Evolutionary conservation across 2,888 invertebrate species (phyloP).

Genomic region (Minunthozetes semirufus): DNA sequence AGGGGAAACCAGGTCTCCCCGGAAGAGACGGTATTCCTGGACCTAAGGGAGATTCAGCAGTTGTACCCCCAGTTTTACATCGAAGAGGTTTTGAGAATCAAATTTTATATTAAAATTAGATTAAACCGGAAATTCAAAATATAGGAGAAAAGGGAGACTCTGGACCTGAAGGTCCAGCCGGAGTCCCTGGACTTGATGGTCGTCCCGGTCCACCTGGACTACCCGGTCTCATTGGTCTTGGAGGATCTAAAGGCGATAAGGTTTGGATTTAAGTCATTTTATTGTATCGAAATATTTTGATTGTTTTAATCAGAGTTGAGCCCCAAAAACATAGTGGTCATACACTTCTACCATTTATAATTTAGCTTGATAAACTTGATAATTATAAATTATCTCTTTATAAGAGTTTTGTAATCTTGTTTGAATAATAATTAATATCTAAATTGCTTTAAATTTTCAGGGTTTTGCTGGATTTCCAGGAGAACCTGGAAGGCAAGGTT

Average conservation of each 20-base stretch:
- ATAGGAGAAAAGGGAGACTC: conserved; percentile 41
- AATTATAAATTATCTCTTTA: no score
- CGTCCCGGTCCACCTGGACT: conserved; percentile 55
- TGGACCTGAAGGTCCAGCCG: conserved; percentile 39
- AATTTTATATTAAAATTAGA: neutral
- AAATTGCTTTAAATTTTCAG: no score
- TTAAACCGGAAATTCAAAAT: no score
- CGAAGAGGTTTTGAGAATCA: conserved; percentile 11
- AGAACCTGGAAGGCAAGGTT: conserved; percentile 58
- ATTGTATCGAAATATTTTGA: neutral
- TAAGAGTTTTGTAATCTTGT: no score
- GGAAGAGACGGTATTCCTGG: conserved; percentile 53
- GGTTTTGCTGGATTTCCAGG: conserved; percentile 55
- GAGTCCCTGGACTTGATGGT: conserved; percentile 42
- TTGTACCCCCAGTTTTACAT: conserved; percentile 39
- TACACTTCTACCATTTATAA: no score
- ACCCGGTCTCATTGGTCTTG: conserved; percentile 54
- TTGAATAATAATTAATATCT: no score
- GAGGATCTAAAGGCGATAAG: conserved; percentile 40
- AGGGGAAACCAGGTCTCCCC: conserved; percentile 47
- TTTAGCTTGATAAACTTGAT: no score
- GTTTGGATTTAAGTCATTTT: conserved; percentile 25
- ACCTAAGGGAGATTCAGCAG: conserved; percentile 53
- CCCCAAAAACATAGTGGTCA: no score
- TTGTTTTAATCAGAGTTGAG: no score